Conservation (phyloP, 2,888 invertebrate species). For the Creontiades dilutus region DNA sequence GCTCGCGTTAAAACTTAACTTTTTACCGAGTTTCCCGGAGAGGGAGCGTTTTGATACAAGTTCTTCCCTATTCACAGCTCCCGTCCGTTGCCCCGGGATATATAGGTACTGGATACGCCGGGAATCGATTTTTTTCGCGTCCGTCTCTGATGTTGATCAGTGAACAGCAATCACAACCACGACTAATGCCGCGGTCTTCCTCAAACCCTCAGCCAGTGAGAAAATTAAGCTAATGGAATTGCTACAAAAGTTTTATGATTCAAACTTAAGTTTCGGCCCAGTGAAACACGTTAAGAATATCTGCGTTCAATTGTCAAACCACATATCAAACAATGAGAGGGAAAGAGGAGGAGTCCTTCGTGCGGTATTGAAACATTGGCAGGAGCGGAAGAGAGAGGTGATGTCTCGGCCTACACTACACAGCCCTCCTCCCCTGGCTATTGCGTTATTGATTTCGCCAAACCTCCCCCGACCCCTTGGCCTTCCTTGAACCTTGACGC, state of each 20-base stretch:
- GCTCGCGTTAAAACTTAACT: slow-evolving; percentile 47
- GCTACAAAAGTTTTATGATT: too few species aligned
- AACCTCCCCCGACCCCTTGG: not conserved
- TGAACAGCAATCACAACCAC: too few species aligned
- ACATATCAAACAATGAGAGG: too few species aligned
- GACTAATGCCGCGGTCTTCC: too few species aligned
- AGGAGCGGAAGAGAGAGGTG: not conserved
- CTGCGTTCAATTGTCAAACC: too few species aligned
- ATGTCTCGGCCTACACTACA: not conserved
- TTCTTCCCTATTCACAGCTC: slow-evolving; percentile 9
- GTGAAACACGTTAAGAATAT: too few species aligned
- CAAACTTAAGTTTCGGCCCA: too few species aligned
- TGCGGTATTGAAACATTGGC: slow-evolving; percentile 9
- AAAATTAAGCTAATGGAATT: too few species aligned
- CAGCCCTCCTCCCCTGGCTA: not conserved
- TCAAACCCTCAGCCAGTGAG: too few species aligned
- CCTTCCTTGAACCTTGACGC: not conserved
- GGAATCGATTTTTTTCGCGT: slow-evolving; percentile 25
- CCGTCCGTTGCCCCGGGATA: slow-evolving; percentile 32
- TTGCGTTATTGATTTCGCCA: slow-evolving; percentile 23
- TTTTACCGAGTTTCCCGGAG: slow-evolving; percentile 9
- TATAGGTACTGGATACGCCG: not conserved
- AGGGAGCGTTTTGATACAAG: slow-evolving; percentile 19
- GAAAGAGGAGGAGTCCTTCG: too few species aligned
- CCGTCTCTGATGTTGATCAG: not conserved